A percentile compares a stretch with the other conserved stretches of the same genome.
These are phyloP conservation scores for Grantiella picta DNA, from an alignment of 2,113 vertebrate species.

Conservation along the genomic window DNA sequence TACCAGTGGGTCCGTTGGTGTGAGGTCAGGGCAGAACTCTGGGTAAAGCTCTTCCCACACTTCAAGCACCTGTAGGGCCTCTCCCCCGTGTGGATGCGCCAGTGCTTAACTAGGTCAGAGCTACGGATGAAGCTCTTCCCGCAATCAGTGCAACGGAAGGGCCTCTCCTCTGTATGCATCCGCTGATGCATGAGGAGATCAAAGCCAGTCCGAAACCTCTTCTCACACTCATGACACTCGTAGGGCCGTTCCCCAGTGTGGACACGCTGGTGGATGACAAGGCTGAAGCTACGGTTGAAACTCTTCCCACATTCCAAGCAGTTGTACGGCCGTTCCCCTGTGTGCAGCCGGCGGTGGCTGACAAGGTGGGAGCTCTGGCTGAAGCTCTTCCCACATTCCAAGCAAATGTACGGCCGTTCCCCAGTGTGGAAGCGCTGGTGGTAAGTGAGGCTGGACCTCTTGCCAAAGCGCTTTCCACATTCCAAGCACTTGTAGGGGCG, in stretches of 20 bases:
- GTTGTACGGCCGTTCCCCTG: neutral
- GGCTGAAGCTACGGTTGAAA: neutral
- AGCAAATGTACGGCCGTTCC: neutral
- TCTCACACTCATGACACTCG: neutral
- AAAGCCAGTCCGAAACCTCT: neutral
- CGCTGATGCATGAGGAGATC: neutral
- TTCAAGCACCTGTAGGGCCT: neutral
- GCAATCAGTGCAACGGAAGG: neutral
- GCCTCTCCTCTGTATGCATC: neutral
- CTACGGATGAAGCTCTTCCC: neutral
- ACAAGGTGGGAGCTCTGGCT: neutral
- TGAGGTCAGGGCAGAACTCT: neutral
- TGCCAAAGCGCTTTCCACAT: neutral
- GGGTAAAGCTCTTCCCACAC: neutral
- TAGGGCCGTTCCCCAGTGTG: neutral
- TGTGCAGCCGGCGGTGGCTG: neutral
- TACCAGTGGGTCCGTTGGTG: neutral
- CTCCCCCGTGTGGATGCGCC: neutral
- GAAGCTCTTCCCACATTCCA: neutral
- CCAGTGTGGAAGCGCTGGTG: neutral
- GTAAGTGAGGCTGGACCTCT: neutral
- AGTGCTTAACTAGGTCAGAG: neutral
- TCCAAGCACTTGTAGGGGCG: neutral
- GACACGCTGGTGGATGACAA: neutral
- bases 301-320: neutral